Evolutionary conservation across 2,797 vertebrate species (phyloP), one percentile per base, ranked within the genome.

Genomic region (Otolemur crassicaudatus): DNA sequence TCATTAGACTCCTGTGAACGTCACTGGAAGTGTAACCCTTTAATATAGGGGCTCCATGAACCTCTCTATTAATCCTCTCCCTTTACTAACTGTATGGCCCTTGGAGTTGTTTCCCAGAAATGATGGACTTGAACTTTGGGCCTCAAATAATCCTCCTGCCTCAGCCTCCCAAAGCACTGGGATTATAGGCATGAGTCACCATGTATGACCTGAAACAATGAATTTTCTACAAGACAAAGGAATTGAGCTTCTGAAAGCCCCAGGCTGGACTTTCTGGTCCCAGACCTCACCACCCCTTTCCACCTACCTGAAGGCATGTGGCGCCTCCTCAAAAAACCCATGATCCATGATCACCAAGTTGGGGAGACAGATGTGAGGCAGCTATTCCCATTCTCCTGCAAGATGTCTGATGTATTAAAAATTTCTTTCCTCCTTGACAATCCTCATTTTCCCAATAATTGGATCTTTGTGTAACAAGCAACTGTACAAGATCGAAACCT

Each of bases 1-100:
- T 40, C 14, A 75, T 93, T 80, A 81, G 67, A 79, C 8, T 75
- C 53, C 60, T 87, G 67, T 90, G 61, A 96, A 91, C n/a, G 90
- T 20, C 40, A 88, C 81, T 89, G 91, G 65, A 95, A 69, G 31
- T 34, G 3, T 69, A 69, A 34, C 65, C 8, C 49, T 53, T 53
- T 53, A 53, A 53, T 53, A 53, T 53, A 53, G 49, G 49, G 31
- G 65, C 7, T 69, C 31, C 65, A 34, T 69, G 31, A 69, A 69
- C 17, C 31, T 17, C 65, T 34, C 19, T 34, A 69, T 69, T 69
- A 34, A 34, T 69, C 65, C 31, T 69, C 65, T 69, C 31, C 31
- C 31, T 19, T 34, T 9, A 69, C 31, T 69, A 69, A 69, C 65
- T 69, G 9, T n/a, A 19, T 34, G 31, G 20, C 17, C 17, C 65